phyloP scores from a whole-genome alignment of 2,888 invertebrate species.

The Molorchus minor region DNA sequence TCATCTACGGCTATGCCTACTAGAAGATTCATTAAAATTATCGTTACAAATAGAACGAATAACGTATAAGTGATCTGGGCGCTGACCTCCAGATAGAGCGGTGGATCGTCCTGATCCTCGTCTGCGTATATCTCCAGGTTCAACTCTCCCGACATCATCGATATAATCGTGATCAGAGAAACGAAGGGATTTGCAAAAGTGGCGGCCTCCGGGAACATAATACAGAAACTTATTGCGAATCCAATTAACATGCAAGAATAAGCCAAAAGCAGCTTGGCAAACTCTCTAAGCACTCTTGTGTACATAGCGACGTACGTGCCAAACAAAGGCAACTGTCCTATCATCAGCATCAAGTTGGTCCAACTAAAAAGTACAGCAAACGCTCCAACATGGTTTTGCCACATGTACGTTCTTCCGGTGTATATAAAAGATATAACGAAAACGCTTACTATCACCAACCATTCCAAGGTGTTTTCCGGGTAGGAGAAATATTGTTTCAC shows the following conservation, averaged over 20 bases:
- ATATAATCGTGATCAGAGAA: conserved; percentile 83
- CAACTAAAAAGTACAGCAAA: conserved; percentile 86
- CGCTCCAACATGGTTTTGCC: conserved; percentile 89
- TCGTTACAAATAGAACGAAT: conserved; percentile 84
- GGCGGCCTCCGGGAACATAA: conserved; percentile 84
- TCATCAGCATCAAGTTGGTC: conserved; percentile 90
- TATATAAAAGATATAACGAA: conserved; percentile 85
- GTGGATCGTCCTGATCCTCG: conserved; percentile 79
- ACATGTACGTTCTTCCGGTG: conserved; percentile 78
- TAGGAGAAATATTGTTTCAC: conserved; percentile 83
- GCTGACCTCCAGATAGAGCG: conserved; percentile 79
- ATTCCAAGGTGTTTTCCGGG: conserved; percentile 86
- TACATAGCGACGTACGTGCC: conserved; percentile 93
- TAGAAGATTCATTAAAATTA: conserved; percentile 84
- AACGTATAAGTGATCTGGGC: conserved; percentile 84
- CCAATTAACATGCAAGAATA: conserved; percentile 86
- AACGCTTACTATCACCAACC: conserved; percentile 86
- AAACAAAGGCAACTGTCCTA: conserved; percentile 87
- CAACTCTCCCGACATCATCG: conserved; percentile 90
- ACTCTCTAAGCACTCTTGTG: conserved; percentile 86
- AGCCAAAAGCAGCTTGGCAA: conserved; percentile 83
- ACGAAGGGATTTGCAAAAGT: conserved; percentile 86
- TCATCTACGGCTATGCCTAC: conserved; percentile 90
- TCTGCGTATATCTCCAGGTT: conserved; percentile 80
- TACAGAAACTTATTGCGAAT: conserved; percentile 88